Conservation (phyloP, 2,113 vertebrate species). For the Cacatua alba region DNA sequence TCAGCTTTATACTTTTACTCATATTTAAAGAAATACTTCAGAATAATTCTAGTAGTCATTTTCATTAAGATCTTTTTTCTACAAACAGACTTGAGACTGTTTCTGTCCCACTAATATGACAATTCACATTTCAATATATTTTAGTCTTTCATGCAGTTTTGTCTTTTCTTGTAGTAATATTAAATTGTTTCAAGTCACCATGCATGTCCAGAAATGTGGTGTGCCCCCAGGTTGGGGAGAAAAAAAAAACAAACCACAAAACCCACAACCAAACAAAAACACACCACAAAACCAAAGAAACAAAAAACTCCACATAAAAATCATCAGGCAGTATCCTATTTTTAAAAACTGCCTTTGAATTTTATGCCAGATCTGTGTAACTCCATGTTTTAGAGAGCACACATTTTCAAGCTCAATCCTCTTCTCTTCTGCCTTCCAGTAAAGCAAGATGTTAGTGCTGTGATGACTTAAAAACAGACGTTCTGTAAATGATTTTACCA, state of each 20-base stretch:
- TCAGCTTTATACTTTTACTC: not conserved
- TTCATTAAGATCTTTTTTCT: not conserved
- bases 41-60: not conserved
- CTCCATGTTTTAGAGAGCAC: not conserved
- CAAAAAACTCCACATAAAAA: not conserved
- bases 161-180: not conserved
- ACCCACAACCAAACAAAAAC: not conserved
- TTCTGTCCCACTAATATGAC: not conserved
- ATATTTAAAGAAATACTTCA: not conserved
- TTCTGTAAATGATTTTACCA: not conserved
- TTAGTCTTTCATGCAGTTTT: not conserved
- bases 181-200: not conserved
- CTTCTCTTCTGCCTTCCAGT: not conserved
- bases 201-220: not conserved
- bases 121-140: not conserved
- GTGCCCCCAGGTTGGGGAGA: accelerated
- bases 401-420: not conserved
- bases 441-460: not conserved
- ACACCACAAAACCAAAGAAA: not conserved
- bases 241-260: not conserved
- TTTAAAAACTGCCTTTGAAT: not conserved
- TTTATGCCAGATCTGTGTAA: not conserved
- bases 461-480: not conserved
- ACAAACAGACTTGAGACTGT: not conserved
- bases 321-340: not conserved